A percentile compares a stretch with the other conserved stretches of the same genome.
Conservation (phyloP, 2,113 vertebrate species). For the Anarrhichthys ocellatus region DNA sequence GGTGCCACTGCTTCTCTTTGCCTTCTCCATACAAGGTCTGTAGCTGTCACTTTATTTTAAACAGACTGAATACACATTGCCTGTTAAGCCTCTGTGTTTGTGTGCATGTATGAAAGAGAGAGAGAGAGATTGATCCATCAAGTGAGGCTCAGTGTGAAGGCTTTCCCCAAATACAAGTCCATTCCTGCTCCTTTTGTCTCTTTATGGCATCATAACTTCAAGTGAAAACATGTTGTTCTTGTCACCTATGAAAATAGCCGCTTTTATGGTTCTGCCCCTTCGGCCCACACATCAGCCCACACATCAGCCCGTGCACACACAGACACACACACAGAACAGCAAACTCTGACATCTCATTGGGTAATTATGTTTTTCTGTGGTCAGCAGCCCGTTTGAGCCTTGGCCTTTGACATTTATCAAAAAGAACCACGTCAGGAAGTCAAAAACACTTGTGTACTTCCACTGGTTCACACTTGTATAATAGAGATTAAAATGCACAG, state of each 20-base stretch:
- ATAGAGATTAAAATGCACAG: not conserved
- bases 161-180: not conserved
- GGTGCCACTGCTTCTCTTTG: constrained; percentile 24
- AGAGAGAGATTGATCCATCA: not conserved
- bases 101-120: not conserved
- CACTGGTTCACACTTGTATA: not conserved
- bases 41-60: constrained; percentile 72
- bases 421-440: constrained; percentile 64
- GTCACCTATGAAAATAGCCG: constrained; percentile 23
- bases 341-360: constrained; percentile 33
- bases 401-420: constrained; percentile 73
- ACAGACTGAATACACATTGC: constrained; percentile 64
- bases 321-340: constrained; percentile 8
- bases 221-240: constrained; percentile 24
- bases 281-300: constrained; percentile 4
- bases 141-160: not conserved
- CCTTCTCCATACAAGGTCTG: constrained; percentile 71
- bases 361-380: constrained; percentile 49
- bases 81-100: constrained; percentile 10
- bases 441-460: constrained; percentile 8
- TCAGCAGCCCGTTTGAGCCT: constrained; percentile 39
- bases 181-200: not conserved
- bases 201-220: not conserved
- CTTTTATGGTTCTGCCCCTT: constrained; percentile 11
- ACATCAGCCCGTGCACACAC: not conserved